A percentile compares a stretch with the other conserved stretches of the same genome.
Evolutionary conservation across 2,113 vertebrate genomes (phyloP).

Genomic region (Oryctolagus cuniculus): DNA sequence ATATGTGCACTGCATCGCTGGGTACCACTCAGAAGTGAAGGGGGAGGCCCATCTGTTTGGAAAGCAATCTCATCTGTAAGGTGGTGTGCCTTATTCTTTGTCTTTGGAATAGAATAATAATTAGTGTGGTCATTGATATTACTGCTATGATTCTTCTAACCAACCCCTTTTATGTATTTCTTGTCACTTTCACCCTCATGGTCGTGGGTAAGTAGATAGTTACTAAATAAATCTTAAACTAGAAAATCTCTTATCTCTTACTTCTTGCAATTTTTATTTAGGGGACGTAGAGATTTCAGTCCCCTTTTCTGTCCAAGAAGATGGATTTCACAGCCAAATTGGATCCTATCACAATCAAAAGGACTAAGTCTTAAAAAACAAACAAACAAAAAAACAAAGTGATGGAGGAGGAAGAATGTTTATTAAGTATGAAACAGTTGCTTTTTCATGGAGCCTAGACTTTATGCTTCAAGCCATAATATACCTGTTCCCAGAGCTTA

Average conservation of each 20-base stretch:
- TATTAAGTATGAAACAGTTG: neutral
- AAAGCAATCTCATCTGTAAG: conserved; percentile 74
- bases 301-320: conserved; percentile 47
- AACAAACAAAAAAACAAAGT: conserved; percentile 47
- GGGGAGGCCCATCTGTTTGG: conserved; percentile 70
- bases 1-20: conserved; percentile 50
- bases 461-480: neutral
- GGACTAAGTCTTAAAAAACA: neutral
- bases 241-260: conserved; percentile 59
- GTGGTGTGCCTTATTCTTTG: conserved; percentile 33
- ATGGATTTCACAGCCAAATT: conserved; percentile 68
- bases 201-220: conserved; percentile 10
- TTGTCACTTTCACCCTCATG: conserved; percentile 63
- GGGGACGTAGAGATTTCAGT: conserved; percentile 61
- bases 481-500: conserved; percentile 32
- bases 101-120: too few relatives aligned
- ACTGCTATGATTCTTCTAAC: conserved; percentile 49
- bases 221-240: conserved; percentile 57
- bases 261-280: conserved; percentile 18
- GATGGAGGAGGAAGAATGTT: neutral
- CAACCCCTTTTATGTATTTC: conserved; percentile 62
- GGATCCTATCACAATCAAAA: conserved; percentile 51
- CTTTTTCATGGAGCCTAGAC: conserved; percentile 60
- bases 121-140: neutral
- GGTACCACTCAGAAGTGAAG: conserved; percentile 66